These are phyloP conservation scores for Tretioscincus oriximinensis DNA, from an alignment of 2,113 vertebrate genomes.

Conservation along the genomic window DNA sequence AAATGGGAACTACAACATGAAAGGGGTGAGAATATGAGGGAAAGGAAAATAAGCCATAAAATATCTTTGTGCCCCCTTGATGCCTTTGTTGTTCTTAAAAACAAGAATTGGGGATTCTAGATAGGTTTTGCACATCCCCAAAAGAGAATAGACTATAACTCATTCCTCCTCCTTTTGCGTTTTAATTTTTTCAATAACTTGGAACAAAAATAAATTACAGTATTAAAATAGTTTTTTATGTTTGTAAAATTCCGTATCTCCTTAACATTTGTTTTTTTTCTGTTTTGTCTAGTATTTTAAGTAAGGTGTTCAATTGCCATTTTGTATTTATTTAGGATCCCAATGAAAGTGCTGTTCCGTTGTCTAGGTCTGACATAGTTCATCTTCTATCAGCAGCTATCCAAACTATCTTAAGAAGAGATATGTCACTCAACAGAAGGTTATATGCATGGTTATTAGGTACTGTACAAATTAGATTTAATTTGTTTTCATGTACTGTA, in stretches of 20 bases:
- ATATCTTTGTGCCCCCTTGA: too few species aligned
- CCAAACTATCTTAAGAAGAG: conserved; percentile 90
- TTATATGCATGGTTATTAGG: conserved; percentile 95
- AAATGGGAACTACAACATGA: too few species aligned
- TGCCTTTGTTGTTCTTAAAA: too few species aligned
- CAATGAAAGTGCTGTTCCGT: conserved; percentile 68
- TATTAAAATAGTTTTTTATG: background rate
- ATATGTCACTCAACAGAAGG: conserved; percentile 96
- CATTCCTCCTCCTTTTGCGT: too few species aligned
- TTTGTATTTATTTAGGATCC: conserved; percentile 72
- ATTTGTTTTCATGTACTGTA: background rate
- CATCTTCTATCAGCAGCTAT: conserved; percentile 83
- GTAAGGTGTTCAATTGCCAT: background rate
- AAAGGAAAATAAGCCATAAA: too few species aligned
- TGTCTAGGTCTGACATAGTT: conserved; percentile 77
- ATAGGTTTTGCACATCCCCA: too few species aligned
- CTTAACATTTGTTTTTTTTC: background rate
- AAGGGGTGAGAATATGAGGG: too few species aligned
- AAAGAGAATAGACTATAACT: too few species aligned
- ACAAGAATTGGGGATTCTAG: too few species aligned
- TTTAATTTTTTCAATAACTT: too few species aligned
- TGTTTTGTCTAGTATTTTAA: background rate
- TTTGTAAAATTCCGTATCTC: background rate
- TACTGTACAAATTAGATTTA: conserved; percentile 47
- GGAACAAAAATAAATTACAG: background rate